Conservation (phyloP, 2,113 vertebrate species). For the Semnornis frantzii region DNA sequence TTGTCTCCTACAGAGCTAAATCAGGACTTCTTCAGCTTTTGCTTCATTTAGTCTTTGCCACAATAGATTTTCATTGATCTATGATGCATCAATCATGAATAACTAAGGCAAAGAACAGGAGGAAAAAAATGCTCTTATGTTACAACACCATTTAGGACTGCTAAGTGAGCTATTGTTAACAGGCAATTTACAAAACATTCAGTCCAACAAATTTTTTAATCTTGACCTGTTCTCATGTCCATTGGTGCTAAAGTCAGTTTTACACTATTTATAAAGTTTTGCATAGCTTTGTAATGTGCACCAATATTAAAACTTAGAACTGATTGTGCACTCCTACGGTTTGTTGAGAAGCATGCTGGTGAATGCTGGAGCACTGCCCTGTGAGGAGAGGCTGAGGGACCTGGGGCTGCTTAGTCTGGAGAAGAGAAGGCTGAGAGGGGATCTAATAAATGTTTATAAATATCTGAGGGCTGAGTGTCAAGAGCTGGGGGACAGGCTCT, state of each 20-base stretch:
- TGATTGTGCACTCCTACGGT: not conserved
- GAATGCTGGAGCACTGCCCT: not conserved
- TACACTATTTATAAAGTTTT: not conserved
- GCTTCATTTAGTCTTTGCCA: not conserved
- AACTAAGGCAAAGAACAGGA: not conserved
- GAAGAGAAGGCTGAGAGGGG: too few species aligned
- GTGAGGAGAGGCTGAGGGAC: too few species aligned
- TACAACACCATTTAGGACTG: not conserved
- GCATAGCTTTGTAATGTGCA: not conserved
- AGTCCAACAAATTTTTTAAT: not conserved
- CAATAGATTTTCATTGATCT: not conserved
- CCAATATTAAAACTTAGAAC: not conserved
- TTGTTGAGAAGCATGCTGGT: not conserved
- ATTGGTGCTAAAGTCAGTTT: not conserved
- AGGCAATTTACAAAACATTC: not conserved
- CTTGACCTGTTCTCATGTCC: not conserved
- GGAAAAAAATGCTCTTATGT: not conserved
- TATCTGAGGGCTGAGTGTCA: too few species aligned
- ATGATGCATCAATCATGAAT: not conserved
- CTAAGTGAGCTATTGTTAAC: not conserved
- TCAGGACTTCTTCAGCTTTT: not conserved
- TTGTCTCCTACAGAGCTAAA: slow-evolving; percentile 28
- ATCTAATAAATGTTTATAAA: too few species aligned
- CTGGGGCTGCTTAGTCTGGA: too few species aligned
- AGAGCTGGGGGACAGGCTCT: too few species aligned